Base-by-base conservation (phyloP, 1,140 invertebrate genomes). In the Saccostrea glomerata region DNA sequence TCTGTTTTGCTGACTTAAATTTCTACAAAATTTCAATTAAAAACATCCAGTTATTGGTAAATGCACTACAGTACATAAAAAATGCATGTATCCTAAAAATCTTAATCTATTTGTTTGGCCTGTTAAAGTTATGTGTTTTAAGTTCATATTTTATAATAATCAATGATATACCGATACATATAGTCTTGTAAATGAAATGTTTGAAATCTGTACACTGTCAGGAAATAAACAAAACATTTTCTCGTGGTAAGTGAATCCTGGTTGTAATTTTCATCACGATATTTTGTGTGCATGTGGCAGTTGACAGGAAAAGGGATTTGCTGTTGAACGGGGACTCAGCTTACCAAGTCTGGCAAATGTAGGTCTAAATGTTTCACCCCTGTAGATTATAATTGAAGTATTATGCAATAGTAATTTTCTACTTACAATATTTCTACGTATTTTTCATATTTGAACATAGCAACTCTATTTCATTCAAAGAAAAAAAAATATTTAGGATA, bases 321-420 rank as follows among this genome's bases (percentile, higher is more conserved):
- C 55, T 58, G 12, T 66, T 40, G 1, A 86, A 30, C 77, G 73
- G 70, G 66, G 56, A 20, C 86, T 73, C n/a, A 86, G 40, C 63
- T 86, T 66, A 86, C 36, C 66, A 77, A 86, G 66, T 23, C 54
- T 54, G 23, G 13, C 17, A 20, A 82, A 77, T 30, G 86, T 87
- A 0, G 70, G 86, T 30, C 86, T 56, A 87, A 87, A 87, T n/a
- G 77, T 83, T 82, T 87, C 86, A 20, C 86, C 86, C 86, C 86
- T 87, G 25, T 86, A 58, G 17, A 58, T 58, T 58, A 58, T 4
- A 58, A 6, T 77, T 77, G 23, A 30, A 77, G 30, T 36, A 36
- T 36, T 36, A 36, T 77, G 20, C 70, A 73, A 6, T 36, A 36
- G 30, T 36, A 36, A 36, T 1, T 36, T 36, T 36, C 30, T 36